Base-by-base conservation (phyloP, 2,113 vertebrate species). In the Callospermophilus lateralis region DNA sequence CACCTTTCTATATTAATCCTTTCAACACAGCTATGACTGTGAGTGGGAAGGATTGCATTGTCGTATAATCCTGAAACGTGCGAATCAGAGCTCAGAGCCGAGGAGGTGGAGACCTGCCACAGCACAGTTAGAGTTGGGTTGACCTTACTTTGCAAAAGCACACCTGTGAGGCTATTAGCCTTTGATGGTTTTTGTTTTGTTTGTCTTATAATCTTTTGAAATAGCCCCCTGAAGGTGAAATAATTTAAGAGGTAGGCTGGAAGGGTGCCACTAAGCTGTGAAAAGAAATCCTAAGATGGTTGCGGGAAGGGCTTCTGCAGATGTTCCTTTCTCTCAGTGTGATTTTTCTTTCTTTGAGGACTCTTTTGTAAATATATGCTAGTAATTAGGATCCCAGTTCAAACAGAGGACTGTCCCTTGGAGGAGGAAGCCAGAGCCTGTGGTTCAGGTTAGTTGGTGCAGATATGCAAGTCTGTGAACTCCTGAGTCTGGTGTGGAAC, bases 1-100 rank as follows among this genome's bases (percentile, higher is more conserved):
- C 95, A 96, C 72, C 63, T 92, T 97, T 96, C 55, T 87, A 68
- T 87, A 90, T 85, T 94, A 89, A 93, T 90, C 32, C 16, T 96
- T 97, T 96, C 89, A 77, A 81, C 83, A 45, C 45, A 95, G 88
- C 84, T 95, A 17, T 72, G 84, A 80, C 84, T 0, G 1, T 58
- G 96, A 96, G 42, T 16, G 92, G 96, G 88, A 97, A 90, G 96
- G 53, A 28, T 24, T 45, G 3, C 22, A 15, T 84, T 95, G 89
- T 90, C 34, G 73, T 32, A 20, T 51, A 48, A 30, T 78, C 45
- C 85, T 0, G 3, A 96, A 90, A 85, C 63, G 3, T n/a, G 45
- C 70, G 39, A 39, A 77, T 63, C 37, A 20, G 94, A 92, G n/a
- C 45, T 80, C 13, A 8, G 77, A 26, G 37, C 55, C 0, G 26